Evolutionary conservation across 1,140 invertebrate genomes (phyloP).

Genomic region (Ceratosolen fusciceps): DNA sequence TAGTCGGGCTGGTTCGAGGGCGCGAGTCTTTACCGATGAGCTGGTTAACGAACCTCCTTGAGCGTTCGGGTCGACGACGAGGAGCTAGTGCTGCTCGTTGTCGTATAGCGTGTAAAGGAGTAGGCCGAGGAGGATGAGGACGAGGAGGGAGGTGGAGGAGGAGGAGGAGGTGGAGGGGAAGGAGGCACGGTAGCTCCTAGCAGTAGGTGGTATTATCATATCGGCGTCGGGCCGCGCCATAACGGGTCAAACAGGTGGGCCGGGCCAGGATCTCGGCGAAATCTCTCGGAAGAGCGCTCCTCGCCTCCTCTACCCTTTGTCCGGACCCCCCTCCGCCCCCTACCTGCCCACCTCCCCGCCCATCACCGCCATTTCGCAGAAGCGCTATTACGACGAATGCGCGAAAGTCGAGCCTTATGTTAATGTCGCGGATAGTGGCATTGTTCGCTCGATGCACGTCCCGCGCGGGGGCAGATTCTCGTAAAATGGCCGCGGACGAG

Average conservation of each 20-base stretch:
- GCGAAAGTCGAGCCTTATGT: slow-evolving; percentile 35
- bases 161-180: too few relatives aligned
- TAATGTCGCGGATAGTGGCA: slow-evolving; percentile 10
- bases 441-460: neutral
- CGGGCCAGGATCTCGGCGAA: neutral
- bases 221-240: neutral
- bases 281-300: neutral
- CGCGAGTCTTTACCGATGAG: neutral
- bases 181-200: too few relatives aligned
- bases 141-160: too few relatives aligned
- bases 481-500: neutral
- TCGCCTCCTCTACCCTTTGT: neutral
- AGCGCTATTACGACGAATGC: slow-evolving; percentile 20
- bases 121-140: too few relatives aligned
- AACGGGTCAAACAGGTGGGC: slow-evolving; percentile 3
- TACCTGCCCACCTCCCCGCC: too few relatives aligned
- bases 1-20: too few relatives aligned
- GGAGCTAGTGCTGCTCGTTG: too few relatives aligned
- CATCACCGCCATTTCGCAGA: slow-evolving; percentile 1
- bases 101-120: too few relatives aligned
- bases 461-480: slow-evolving; percentile 23
- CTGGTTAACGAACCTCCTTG: neutral
- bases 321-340: neutral
- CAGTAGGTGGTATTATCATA: slow-evolving; percentile 3
- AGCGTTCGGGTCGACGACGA: too few relatives aligned